A percentile compares a stretch with the other conserved stretches of the same genome.
phyloP scores from a whole-genome alignment of 2,888 invertebrate genomes.

The Desoria tigrina region DNA sequence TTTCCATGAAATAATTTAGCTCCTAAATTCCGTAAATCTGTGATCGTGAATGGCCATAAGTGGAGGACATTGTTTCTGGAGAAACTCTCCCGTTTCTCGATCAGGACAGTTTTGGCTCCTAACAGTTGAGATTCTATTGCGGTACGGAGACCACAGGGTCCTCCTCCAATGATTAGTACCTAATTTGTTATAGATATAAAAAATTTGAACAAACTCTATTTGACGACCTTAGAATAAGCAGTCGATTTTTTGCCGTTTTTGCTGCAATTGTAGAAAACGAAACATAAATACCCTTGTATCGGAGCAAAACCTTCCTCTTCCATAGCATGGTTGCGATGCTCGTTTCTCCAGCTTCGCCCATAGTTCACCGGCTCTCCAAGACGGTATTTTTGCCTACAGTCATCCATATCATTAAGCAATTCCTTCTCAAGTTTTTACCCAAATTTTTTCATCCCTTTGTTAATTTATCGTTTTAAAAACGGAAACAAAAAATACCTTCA shows the following conservation, averaged over 20 bases:
- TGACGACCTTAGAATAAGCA: too few relatives aligned
- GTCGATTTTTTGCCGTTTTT: too few relatives aligned
- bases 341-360: slow-evolving; percentile 48
- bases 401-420: not conserved
- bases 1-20: slow-evolving; percentile 64
- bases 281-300: slow-evolving; percentile 38
- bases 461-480: not conserved
- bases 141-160: slow-evolving; percentile 62
- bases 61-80: slow-evolving; percentile 64
- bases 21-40: slow-evolving; percentile 62
- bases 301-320: slow-evolving; percentile 46
- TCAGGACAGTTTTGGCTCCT: slow-evolving; percentile 61
- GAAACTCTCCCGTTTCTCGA: slow-evolving; percentile 62
- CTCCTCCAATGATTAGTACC: slow-evolving; percentile 63
- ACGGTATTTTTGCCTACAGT: slow-evolving; percentile 44
- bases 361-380: slow-evolving; percentile 50
- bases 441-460: not conserved
- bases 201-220: too few relatives aligned
- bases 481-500: slow-evolving; percentile 65
- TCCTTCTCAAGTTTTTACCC: not conserved
- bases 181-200: too few relatives aligned
- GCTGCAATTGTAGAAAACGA: too few relatives aligned
- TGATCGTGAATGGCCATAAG: slow-evolving; percentile 64
- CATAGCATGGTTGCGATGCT: slow-evolving; percentile 45
- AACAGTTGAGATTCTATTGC: slow-evolving; percentile 64